A percentile compares a stretch with the other conserved stretches of the same genome.
phyloP scores from a whole-genome alignment of 2,797 vertebrate species.

The Fringilla coelebs region DNA sequence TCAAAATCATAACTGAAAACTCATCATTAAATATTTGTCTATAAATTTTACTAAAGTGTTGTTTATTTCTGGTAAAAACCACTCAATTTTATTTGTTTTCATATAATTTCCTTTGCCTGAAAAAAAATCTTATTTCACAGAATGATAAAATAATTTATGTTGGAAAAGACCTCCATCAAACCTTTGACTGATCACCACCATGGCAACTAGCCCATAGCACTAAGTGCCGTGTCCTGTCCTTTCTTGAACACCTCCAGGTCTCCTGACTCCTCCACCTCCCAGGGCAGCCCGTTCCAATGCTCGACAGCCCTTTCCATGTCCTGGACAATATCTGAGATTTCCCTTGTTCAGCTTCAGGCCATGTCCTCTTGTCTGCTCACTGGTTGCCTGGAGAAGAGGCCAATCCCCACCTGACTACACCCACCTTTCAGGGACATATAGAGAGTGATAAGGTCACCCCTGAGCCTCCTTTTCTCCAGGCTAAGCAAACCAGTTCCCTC shows the following conservation, averaged over 20 bases:
- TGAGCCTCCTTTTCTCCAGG: not conserved
- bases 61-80: not conserved
- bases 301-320: not conserved
- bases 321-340: not conserved
- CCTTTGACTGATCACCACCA: not conserved
- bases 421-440: fast-evolving
- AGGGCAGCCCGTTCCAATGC: fast-evolving
- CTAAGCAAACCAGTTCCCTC: not conserved
- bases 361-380: too few relatives aligned
- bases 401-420: fast-evolving
- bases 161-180: not conserved
- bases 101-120: not conserved
- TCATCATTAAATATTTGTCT: not conserved
- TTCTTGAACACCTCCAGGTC: not conserved
- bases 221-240: fast-evolving
- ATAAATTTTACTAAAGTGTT: not conserved
- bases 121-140: not conserved
- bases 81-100: not conserved
- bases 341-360: not conserved
- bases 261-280: not conserved
- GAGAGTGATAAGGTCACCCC: too few relatives aligned
- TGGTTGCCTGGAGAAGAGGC: not conserved
- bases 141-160: not conserved
- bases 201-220: too few relatives aligned
- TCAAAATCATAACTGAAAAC: not conserved